These are phyloP conservation scores for Diplogasteroides magnus DNA, from an alignment of 1,140 invertebrate species.

Conservation along the genomic window DNA sequence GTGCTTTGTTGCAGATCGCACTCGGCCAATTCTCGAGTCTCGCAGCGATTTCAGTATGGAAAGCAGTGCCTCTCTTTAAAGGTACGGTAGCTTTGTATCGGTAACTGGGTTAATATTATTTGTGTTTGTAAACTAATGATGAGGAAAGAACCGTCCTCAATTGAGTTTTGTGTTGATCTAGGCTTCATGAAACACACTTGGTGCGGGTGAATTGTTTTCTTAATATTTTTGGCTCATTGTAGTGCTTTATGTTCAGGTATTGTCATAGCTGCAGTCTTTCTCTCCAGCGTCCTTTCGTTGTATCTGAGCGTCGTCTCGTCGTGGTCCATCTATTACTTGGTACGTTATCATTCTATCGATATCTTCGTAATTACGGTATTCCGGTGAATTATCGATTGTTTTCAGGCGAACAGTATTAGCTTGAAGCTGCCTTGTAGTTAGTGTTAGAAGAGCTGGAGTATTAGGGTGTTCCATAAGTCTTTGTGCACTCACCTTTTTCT, in stretches of 20 bases:
- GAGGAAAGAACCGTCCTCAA: too few relatives aligned
- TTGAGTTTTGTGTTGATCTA: too few relatives aligned
- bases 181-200: too few relatives aligned
- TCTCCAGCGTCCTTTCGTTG: constrained; percentile 42
- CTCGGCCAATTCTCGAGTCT: constrained; percentile 59
- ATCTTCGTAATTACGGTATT: too few relatives aligned
- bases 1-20: constrained; percentile 42
- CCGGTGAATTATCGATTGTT: too few relatives aligned
- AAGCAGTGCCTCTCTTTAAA: constrained; percentile 60
- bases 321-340: constrained; percentile 41
- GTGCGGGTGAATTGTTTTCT: too few relatives aligned
- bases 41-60: constrained; percentile 58
- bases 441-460: constrained; percentile 57
- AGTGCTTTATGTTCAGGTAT: too few relatives aligned
- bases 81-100: constrained; percentile 42
- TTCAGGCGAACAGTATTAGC: constrained; percentile 56
- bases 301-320: constrained; percentile 49
- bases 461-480: too few relatives aligned
- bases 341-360: too few relatives aligned
- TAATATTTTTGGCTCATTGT: too few relatives aligned
- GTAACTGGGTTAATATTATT: background rate
- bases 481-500: too few relatives aligned
- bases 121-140: too few relatives aligned
- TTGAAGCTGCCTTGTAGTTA: constrained; percentile 58
- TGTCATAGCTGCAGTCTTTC: constrained; percentile 47